Conservation (phyloP, 2,113 vertebrate species). For the Chamaea fasciata region DNA sequence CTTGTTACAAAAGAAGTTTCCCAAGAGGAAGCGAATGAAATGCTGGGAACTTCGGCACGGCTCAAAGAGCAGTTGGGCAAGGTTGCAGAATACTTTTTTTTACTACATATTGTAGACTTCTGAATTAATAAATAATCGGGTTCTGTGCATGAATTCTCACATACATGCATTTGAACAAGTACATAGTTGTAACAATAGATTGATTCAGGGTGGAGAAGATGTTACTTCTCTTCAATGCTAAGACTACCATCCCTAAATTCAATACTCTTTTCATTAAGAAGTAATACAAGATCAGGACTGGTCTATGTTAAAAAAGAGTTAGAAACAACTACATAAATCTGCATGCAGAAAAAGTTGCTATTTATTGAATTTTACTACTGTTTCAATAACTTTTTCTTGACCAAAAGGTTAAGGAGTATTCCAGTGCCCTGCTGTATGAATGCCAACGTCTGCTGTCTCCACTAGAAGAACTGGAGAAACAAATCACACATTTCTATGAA, state of each 20-base stretch:
- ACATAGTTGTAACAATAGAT: background rate
- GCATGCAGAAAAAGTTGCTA: background rate
- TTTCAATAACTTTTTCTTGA: background rate
- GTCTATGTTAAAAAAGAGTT: background rate
- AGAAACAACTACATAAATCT: background rate
- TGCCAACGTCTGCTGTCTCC: constrained; percentile 79
- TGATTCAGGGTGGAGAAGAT: background rate
- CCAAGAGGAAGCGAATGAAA: constrained; percentile 81
- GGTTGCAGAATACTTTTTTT: constrained; percentile 62
- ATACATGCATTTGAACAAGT: background rate
- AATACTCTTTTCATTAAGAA: background rate
- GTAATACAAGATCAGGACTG: background rate
- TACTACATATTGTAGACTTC: background rate
- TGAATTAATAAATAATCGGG: background rate
- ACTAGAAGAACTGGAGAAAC: constrained; percentile 90
- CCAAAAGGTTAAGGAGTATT: constrained; percentile 84
- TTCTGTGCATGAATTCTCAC: background rate
- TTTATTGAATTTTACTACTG: background rate
- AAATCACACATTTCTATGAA: constrained; percentile 87
- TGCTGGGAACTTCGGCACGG: constrained; percentile 77
- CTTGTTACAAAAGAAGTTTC: constrained; percentile 83
- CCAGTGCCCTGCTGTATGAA: constrained; percentile 79
- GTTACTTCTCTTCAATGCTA: background rate
- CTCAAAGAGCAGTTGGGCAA: constrained; percentile 87
- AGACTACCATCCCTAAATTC: background rate